These are phyloP conservation scores for Agapostemon virescens DNA, from an alignment of 2,888 invertebrate genomes.

Conservation along the genomic window DNA sequence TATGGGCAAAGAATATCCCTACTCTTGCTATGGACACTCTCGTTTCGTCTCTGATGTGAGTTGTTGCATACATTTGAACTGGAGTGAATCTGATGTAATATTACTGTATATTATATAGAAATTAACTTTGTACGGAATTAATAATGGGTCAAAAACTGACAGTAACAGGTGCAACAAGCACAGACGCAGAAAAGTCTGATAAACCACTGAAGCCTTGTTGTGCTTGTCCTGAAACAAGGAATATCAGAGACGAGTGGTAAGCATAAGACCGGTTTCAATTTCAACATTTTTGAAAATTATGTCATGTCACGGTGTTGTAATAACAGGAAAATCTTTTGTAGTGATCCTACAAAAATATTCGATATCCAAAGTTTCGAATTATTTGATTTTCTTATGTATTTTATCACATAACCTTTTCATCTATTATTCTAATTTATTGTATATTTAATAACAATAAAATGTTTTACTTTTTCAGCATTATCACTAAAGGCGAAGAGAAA, in stretches of 20 bases:
- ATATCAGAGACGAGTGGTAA: constrained; percentile 94
- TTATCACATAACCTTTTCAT: constrained; percentile 24
- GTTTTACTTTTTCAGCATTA: constrained; percentile 85
- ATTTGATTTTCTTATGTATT: neutral
- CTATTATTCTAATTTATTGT: neutral
- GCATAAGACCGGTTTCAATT: constrained; percentile 60
- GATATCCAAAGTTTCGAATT: neutral
- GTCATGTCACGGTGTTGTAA: neutral
- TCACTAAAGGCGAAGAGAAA: constrained; percentile 94
- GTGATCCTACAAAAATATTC: neutral
- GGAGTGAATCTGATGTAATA: neutral
- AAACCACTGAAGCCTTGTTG: constrained; percentile 90
- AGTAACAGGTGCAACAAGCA: constrained; percentile 7
- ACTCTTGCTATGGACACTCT: no score
- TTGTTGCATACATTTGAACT: neutral
- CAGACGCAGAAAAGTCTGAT: constrained; percentile 20
- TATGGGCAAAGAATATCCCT: no score
- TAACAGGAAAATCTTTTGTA: no score
- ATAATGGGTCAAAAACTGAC: constrained; percentile 36
- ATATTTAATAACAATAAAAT: neutral
- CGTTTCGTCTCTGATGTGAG: neutral
- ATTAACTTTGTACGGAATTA: neutral
- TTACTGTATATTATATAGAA: neutral
- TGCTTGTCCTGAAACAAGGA: constrained; percentile 98
- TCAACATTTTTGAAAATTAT: constrained; percentile 15